Evolutionary conservation across 2,797 vertebrate species (phyloP).

Genomic region (Leptodactylus fallax): DNA sequence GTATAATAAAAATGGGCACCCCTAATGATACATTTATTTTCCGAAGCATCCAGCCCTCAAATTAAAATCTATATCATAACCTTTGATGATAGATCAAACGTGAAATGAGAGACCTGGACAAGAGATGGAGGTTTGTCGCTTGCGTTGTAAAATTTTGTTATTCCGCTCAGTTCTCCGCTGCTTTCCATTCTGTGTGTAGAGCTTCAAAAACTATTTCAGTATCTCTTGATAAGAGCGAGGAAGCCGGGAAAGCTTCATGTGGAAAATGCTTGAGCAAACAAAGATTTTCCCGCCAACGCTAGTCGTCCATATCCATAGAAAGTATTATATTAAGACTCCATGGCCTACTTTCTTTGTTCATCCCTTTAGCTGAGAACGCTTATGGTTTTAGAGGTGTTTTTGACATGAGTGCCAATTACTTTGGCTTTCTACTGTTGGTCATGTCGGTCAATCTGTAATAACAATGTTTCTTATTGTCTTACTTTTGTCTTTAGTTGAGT

Average conservation of each 20-base stretch:
- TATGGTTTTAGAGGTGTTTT: not conserved
- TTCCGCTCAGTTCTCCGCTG: not conserved
- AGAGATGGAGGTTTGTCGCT: not conserved
- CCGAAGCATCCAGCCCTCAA: constrained; percentile 41
- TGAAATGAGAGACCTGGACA: constrained; percentile 48
- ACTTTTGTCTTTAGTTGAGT: too few species aligned
- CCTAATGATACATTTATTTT: constrained; percentile 34
- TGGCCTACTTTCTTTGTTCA: not conserved
- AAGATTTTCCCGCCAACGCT: not conserved
- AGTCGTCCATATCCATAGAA: not conserved
- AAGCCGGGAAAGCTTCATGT: constrained; percentile 17
- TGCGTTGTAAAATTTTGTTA: not conserved
- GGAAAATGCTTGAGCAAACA: constrained; percentile 19
- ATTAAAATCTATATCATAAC: constrained; percentile 46
- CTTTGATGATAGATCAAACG: constrained; percentile 38
- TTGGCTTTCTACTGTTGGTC: not conserved
- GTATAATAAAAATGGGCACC: constrained; percentile 19
- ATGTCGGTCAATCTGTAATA: too few species aligned
- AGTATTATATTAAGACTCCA: constrained; percentile 3
- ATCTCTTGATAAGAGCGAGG: not conserved
- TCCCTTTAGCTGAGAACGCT: not conserved
- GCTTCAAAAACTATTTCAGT: not conserved
- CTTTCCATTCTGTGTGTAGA: not conserved
- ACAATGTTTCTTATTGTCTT: too few species aligned
- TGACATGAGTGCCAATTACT: not conserved